Evolutionary conservation across 1,140 invertebrate species (phyloP), one percentile per base, ranked within the genome.

Genomic region (Druon quercuslanigerum): DNA sequence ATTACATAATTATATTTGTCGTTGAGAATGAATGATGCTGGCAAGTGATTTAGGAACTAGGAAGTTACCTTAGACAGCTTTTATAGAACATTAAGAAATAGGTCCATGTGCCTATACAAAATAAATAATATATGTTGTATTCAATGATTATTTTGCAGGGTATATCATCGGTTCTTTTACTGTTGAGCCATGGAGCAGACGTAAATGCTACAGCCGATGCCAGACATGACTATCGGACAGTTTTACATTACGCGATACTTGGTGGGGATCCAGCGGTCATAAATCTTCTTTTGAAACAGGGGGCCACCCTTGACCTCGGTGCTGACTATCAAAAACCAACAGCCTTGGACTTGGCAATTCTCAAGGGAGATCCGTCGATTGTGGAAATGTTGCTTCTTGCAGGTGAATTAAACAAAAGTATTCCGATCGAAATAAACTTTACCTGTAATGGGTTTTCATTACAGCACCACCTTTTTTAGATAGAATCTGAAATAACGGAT

Each of bases 191-290:
- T 84, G 96, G 96, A 0, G 96, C 96, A 12, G 94, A 97, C 86
- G 95, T 97, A 2, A 97, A 97, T 87, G 95, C 95, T 2, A 95
- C 96, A 90, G 94, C 96, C 0, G 96, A 96, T 86, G 93, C 94
- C 20, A 92, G 96, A 70, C 95, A 97, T 86, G 96, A 97, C 84
- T 96, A 94, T 86, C 92, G 96, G 72, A 96, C 96, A 9, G 96
- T 97, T 19, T 91, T 98, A 79, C 96, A 97, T 87, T 97, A 97
- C 87, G 96, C 96, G n/a, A 95, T 98, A 5, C 92, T 96, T 13
- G 95, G 95, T 51, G 96, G 95, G 75, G 97, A 96, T 85, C 92
- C 93, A 57, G 93, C 94, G 1, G 96, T 96, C 3, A 95, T 97
- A 0, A 95, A 96, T 86, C 89, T 97, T n/a, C 88, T 98, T 17